These are phyloP conservation scores for Ammodytes dubius DNA, from an alignment of 2,113 vertebrate species.

Conservation along the genomic window DNA sequence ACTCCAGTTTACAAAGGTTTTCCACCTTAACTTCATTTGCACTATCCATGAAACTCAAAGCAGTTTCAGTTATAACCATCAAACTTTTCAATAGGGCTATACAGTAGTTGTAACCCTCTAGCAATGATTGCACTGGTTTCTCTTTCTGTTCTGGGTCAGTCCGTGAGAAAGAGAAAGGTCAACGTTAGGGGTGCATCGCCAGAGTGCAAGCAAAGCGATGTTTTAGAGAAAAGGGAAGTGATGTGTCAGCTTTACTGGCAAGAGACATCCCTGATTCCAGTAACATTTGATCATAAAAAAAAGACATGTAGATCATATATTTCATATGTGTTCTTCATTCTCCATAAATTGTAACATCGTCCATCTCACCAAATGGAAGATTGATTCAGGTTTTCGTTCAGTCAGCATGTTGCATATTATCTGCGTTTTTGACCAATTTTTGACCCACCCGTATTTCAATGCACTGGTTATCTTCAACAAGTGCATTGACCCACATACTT, in stretches of 20 bases:
- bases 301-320: neutral
- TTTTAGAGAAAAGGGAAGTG: slow-evolving; percentile 41
- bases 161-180: slow-evolving; percentile 18
- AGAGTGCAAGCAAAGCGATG: slow-evolving; percentile 31
- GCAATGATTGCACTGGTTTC: slow-evolving; percentile 20
- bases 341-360: neutral
- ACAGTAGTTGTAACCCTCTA: no score
- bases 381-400: neutral
- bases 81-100: neutral
- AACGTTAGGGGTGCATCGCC: neutral
- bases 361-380: neutral
- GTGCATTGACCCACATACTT: neutral
- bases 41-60: neutral
- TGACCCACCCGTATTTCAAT: neutral
- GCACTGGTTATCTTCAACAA: neutral
- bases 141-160: slow-evolving; percentile 27
- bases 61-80: neutral
- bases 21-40: neutral
- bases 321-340: slow-evolving; percentile 11
- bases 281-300: slow-evolving; percentile 18
- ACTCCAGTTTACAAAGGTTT: neutral
- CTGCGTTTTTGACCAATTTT: neutral
- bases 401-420: neutral
- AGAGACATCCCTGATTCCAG: slow-evolving; percentile 3
- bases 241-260: slow-evolving; percentile 35